Conservation (phyloP, 1,140 invertebrate genomes). For the Drosophila tsacasi region DNA sequence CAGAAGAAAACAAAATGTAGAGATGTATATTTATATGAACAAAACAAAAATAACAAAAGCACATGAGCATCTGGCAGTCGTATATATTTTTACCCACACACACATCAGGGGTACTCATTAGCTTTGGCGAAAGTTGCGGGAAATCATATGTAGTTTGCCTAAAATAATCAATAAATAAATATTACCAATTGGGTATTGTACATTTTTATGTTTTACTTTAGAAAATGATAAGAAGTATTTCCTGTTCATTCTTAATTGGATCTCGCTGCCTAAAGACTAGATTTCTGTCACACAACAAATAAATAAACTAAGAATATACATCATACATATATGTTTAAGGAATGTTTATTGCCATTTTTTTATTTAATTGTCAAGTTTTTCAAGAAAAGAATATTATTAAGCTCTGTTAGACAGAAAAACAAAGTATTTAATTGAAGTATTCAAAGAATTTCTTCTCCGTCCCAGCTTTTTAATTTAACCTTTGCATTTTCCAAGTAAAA, state of each 20-base stretch:
- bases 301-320: no score
- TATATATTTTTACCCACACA: conserved; percentile 23
- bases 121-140: conserved; percentile 6
- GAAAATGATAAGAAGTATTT: neutral
- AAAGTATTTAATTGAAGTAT: no score
- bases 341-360: no score
- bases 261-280: neutral
- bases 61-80: conserved; percentile 32
- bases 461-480: neutral
- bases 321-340: no score
- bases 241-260: neutral
- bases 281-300: no score
- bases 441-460: neutral
- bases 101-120: conserved; percentile 39
- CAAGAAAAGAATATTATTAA: neutral
- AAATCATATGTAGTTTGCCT: neutral
- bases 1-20: conserved; percentile 40
- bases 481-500: neutral
- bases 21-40: conserved; percentile 31
- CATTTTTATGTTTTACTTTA: neutral
- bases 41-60: conserved; percentile 26
- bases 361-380: neutral
- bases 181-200: neutral
- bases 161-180: conserved; percentile 7
- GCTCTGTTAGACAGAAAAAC: neutral